Base-by-base conservation (phyloP, 2,797 vertebrate genomes). In the Apodemus agrarius region DNA sequence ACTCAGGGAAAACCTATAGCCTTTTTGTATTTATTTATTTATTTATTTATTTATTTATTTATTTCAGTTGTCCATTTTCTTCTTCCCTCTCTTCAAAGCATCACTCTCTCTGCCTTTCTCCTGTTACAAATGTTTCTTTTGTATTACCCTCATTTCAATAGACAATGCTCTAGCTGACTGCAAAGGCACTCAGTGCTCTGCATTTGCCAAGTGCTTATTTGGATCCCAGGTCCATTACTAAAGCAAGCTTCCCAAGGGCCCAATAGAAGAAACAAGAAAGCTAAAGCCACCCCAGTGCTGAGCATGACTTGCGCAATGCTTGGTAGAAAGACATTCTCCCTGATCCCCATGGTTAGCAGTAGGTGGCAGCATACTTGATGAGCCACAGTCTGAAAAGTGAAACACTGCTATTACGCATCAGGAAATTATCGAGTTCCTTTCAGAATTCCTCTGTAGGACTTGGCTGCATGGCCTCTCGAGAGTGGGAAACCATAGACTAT, bases 311-410 rank as follows among this genome's bases (percentile, higher is more conserved):
- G 52, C 14, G 3, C 14, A 79, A 54, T 11, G 11, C 67, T 81
- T 49, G 37, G 29, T 34, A 52, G 37, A 93, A 95, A 54, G 21
- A 88, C 89, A 79, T 76, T 79, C 57, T 92, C 31, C 7, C 46
- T 40, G 40, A 29, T 29, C 21, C 57, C 26, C 11, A 12, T 1
- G 17, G 13, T 75, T 34, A 89, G 89, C 63, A 88, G 7, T 11
- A 78, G 69, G 84, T 89, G 43, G 29, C 34, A 67, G 46, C 29
- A 84, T 43, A 89, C 82, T 88, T 54, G 22, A 86, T 76, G 79
- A 74, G 1, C 37, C 5, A n/a, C 75, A 61, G 8, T 74, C 97
- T 97, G 96, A 67, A 85, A 2, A 82, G 89, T 89, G 87, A 95
- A 81, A 46, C 79, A 96, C 12, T 67, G 84, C 91, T 40, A 95